A percentile compares a stretch with the other conserved stretches of the same genome.
Conservation (phyloP, 2,888 invertebrate species). For the Drosophila robusta region DNA sequence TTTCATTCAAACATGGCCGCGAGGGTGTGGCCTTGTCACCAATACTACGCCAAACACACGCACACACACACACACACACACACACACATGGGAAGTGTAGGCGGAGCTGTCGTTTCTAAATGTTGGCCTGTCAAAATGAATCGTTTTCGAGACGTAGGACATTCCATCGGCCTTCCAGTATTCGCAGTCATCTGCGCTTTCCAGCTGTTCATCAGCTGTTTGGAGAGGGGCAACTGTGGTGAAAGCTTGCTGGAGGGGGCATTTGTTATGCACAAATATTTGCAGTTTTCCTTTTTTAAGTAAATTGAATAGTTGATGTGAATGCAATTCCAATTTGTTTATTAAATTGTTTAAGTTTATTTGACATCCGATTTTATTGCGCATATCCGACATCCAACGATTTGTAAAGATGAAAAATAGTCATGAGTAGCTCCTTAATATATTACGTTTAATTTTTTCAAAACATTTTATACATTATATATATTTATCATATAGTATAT, state of each 20-base stretch:
- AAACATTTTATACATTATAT: too few species aligned
- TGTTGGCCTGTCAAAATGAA: slow-evolving; percentile 65
- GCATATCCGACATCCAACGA: too few species aligned
- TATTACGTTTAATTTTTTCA: too few species aligned
- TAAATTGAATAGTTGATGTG: slow-evolving; percentile 12
- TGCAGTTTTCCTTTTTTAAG: slow-evolving; percentile 10
- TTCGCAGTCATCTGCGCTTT: slow-evolving; percentile 49
- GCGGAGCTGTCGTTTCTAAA: slow-evolving; percentile 67
- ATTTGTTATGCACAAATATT: slow-evolving; percentile 27
- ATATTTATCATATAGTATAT: too few species aligned
- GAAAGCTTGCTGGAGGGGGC: slow-evolving; percentile 55
- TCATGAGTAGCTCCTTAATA: too few species aligned
- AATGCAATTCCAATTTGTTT: slow-evolving; percentile 10
- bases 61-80: slow-evolving; percentile 16
- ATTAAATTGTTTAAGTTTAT: slow-evolving; percentile 9
- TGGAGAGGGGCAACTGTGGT: slow-evolving; percentile 52
- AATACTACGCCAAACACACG: slow-evolving; percentile 10
- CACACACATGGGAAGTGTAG: slow-evolving; percentile 46
- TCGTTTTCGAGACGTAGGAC: slow-evolving; percentile 47
- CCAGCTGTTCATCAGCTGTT: slow-evolving; percentile 76
- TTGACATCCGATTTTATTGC: not conserved
- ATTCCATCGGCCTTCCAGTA: slow-evolving; percentile 31
- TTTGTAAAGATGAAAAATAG: too few species aligned
- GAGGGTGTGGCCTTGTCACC: slow-evolving; percentile 83
- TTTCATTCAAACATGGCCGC: slow-evolving; percentile 84